Percentiles rank a stretch among this genome's conserved stretches.
Evolutionary conservation across 2,797 vertebrate genomes (phyloP).

Genomic region (Cryptoprocta ferox): DNA sequence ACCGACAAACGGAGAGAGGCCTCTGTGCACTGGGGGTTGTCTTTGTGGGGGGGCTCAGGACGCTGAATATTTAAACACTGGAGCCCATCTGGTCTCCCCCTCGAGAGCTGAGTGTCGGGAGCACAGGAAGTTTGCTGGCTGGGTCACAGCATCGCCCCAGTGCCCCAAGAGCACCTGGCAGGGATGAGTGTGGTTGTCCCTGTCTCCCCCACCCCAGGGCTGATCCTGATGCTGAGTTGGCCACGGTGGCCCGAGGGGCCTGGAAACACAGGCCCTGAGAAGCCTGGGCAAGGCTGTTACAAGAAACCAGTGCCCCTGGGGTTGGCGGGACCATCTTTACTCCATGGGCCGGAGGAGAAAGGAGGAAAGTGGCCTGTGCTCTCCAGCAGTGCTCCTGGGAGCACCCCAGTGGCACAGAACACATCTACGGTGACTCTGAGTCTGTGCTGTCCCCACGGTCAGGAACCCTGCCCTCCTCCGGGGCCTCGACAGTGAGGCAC

Average conservation of each 20-base stretch:
- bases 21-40: accelerated
- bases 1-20: neutral
- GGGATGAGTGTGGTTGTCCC: neutral
- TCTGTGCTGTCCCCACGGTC: neutral
- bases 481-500: neutral
- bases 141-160: neutral
- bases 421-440: accelerated
- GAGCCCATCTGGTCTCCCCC: neutral
- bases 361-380: neutral
- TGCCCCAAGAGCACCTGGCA: neutral
- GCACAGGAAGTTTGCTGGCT: neutral
- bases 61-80: neutral
- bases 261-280: neutral
- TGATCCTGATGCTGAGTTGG: accelerated
- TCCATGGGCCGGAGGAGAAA: neutral
- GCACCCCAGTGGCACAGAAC: accelerated
- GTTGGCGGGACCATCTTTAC: neutral
- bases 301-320: neutral
- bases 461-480: neutral
- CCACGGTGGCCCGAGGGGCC: neutral
- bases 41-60: no score
- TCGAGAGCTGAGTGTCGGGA: neutral
- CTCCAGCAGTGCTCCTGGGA: neutral
- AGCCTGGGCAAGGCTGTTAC: neutral
- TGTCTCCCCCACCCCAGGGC: no score